Base-by-base conservation (phyloP, 2,797 vertebrate species). In the Diglossa cyanea region DNA sequence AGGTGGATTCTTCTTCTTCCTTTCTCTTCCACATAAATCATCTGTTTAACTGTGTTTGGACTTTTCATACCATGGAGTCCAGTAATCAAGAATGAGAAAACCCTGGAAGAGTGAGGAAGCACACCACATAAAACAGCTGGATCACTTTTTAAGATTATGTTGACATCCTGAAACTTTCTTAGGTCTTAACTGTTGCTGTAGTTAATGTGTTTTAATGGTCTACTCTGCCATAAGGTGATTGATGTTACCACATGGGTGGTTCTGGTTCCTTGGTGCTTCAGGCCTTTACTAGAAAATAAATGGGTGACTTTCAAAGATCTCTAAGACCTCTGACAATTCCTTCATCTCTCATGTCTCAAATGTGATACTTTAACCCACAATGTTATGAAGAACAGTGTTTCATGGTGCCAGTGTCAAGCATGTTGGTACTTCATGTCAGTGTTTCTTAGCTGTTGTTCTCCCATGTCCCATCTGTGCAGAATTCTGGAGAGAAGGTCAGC, bases 401-500 rank as follows among this genome's bases (percentile, higher is more conserved):
- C 20, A 2, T 37, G n/a, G 8, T 54, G 58, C n/a, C 53, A 8
- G 2, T 16, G 33, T 71, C 47, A 48, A 15, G 18, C 0, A 0
- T 28, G 33, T 74, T 80, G 70, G n/a, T 37, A 8, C 60, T 75
- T 81, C 42, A 12, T 42, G 19, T 47, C 61, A 6, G 14, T 5
- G 6, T 87, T 67, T 81, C 17, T 81, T 80, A 94, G n/a, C 60
- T 58, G 11, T 84, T 76, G 80, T 77, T 93, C 66, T 96, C 48
- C 65, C 10, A 0, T 71, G 8, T 96, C 74, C 50, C 19, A 25
- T 81, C 28, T 72, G 13, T 12, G 31, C 95, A 99, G 99, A 99
- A 99, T 97, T 99, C 99, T 2, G 99, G 99, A 86, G 99, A 99
- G 97, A 99, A 99, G 94, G 99, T 99, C 96, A 99, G 99, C 97